phyloP scores from a whole-genome alignment of 2,113 vertebrate genomes.

The Tragelaphus buxtoni region DNA sequence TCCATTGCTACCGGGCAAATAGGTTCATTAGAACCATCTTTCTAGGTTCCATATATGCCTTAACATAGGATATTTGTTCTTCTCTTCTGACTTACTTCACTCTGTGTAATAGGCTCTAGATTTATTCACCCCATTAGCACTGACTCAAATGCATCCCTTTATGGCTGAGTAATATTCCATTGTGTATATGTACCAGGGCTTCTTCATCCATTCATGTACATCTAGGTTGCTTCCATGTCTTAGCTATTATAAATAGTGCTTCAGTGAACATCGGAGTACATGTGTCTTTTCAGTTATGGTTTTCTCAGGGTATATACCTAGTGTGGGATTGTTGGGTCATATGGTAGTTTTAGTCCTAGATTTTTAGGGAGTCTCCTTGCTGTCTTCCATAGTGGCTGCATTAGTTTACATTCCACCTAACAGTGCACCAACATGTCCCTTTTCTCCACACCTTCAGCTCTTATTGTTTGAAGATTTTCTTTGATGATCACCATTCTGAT shows the following conservation, averaged over 20 bases:
- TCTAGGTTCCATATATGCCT: neutral
- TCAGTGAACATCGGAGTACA: accelerated
- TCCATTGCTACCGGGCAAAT: neutral
- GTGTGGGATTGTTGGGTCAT: neutral
- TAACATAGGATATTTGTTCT: neutral
- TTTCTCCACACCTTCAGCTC: neutral
- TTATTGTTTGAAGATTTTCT: neutral
- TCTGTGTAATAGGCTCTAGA: neutral
- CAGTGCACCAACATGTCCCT: neutral
- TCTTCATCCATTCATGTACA: neutral
- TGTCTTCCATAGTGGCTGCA: neutral
- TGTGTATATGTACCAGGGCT: neutral
- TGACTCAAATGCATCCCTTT: neutral
- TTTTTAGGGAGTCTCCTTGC: neutral
- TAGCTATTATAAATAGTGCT: neutral
- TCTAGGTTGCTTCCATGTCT: neutral
- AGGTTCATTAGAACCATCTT: neutral
- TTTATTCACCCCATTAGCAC: neutral
- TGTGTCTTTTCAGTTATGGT: neutral
- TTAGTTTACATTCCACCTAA: neutral
- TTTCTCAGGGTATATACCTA: neutral
- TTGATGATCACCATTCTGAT: neutral
- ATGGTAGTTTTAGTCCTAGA: neutral
- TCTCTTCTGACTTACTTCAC: neutral
- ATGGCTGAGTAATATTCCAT: neutral